These are phyloP conservation scores for Rhodeus uyekii DNA, from an alignment of 2,797 vertebrate species.

Conservation along the genomic window DNA sequence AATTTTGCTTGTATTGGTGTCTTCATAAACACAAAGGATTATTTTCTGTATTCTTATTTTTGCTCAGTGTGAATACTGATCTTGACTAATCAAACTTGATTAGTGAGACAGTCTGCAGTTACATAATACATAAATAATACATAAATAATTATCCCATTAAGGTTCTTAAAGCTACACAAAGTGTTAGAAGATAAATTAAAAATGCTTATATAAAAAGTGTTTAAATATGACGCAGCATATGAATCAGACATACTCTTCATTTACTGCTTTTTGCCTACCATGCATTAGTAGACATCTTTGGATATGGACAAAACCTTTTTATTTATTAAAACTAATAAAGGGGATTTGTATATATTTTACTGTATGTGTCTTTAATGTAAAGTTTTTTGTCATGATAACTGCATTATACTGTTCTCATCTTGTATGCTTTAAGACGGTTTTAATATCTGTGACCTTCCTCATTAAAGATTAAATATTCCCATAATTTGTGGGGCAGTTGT, in stretches of 20 bases:
- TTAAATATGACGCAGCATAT: background rate
- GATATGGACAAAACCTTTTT: background rate
- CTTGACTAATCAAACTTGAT: slow-evolving; percentile 9
- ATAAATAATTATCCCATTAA: slow-evolving; percentile 7
- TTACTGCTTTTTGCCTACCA: background rate
- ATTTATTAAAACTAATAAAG: background rate
- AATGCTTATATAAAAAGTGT: background rate
- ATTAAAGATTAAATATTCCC: slow-evolving; percentile 4
- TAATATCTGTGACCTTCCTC: background rate
- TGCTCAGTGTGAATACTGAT: background rate
- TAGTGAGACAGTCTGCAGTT: background rate
- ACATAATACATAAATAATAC: background rate
- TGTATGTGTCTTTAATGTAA: background rate
- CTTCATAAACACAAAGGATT: background rate
- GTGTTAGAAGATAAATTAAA: background rate
- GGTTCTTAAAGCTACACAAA: background rate
- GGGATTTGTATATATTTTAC: background rate
- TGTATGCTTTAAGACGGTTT: background rate
- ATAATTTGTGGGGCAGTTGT: too few species aligned
- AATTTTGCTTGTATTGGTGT: background rate
- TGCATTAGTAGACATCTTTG: background rate
- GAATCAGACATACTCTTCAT: background rate
- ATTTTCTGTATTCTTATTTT: background rate
- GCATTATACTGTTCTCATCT: background rate
- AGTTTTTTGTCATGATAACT: background rate